Conservation (phyloP, 2,888 invertebrate species). For the Dynastes grantii region DNA sequence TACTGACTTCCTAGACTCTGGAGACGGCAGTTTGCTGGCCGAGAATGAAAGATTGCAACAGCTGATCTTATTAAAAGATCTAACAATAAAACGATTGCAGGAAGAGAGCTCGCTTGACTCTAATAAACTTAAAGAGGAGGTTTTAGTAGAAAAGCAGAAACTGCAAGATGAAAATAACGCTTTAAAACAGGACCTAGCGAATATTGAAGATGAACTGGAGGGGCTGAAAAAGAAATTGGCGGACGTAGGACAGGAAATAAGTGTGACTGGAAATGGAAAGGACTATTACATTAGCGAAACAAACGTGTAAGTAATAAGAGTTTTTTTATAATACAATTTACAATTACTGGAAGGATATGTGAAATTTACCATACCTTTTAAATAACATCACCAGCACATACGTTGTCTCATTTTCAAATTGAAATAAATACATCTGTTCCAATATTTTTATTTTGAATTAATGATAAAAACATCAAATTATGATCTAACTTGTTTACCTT, state of each 20-base stretch:
- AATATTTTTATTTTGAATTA: too few relatives aligned
- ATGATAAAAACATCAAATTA: not conserved
- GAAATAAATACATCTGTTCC: too few relatives aligned
- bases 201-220: conserved; percentile 8
- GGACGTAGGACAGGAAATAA: not conserved
- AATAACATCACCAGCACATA: too few relatives aligned
- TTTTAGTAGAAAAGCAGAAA: conserved; percentile 21
- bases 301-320: too few relatives aligned
- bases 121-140: conserved; percentile 16
- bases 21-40: not conserved
- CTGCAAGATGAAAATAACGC: conserved; percentile 23
- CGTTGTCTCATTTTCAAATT: too few relatives aligned
- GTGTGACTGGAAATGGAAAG: not conserved
- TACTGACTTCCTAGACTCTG: not conserved
- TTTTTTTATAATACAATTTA: too few relatives aligned
- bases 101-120: not conserved
- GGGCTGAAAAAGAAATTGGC: conserved; percentile 32
- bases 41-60: conserved; percentile 35
- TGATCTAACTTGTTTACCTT: not conserved
- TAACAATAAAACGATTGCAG: conserved; percentile 19
- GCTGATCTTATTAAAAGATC: not conserved
- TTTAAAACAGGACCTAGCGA: conserved; percentile 3
- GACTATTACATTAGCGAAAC: conserved; percentile 1
- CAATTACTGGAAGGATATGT: too few relatives aligned
- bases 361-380: too few relatives aligned